Percentiles rank a stretch among this genome's conserved stretches.
Conservation (phyloP, 2,113 vertebrate species). For the Onychostoma macrolepis region DNA sequence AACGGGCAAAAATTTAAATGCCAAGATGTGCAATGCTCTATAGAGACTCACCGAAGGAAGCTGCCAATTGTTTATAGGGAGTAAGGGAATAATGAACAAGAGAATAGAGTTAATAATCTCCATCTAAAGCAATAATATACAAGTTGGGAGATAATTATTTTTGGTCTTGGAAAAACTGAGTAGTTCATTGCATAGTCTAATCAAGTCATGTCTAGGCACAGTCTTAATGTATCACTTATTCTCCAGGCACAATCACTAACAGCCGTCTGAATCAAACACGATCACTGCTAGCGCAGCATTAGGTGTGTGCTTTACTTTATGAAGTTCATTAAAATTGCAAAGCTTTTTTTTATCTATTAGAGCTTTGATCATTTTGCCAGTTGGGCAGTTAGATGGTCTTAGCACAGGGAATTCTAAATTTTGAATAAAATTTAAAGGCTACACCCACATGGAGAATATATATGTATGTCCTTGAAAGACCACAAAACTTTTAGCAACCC, state of each 20-base stretch:
- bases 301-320: slow-evolving; percentile 5
- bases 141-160: not conserved
- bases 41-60: not conserved
- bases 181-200: not conserved
- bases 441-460: not conserved
- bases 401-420: not conserved
- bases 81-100: not conserved
- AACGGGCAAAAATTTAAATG: not conserved
- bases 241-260: slow-evolving; percentile 8
- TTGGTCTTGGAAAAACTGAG: not conserved
- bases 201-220: not conserved
- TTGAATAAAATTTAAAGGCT: slow-evolving; percentile 17
- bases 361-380: slow-evolving; percentile 50
- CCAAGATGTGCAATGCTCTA: not conserved
- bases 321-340: slow-evolving; percentile 41
- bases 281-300: slow-evolving; percentile 26
- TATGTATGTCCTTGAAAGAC: too few species aligned
- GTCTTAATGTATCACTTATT: not conserved
- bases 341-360: slow-evolving; percentile 15
- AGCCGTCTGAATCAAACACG: slow-evolving; percentile 18
- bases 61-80: slow-evolving; percentile 13
- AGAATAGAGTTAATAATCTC: not conserved
- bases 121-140: slow-evolving; percentile 1
- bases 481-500: not conserved
- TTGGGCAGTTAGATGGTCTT: not conserved